Evolutionary conservation across 1,140 invertebrate species (phyloP), one percentile per base, ranked within the genome.

Genomic region (Leucophenga varia): DNA sequence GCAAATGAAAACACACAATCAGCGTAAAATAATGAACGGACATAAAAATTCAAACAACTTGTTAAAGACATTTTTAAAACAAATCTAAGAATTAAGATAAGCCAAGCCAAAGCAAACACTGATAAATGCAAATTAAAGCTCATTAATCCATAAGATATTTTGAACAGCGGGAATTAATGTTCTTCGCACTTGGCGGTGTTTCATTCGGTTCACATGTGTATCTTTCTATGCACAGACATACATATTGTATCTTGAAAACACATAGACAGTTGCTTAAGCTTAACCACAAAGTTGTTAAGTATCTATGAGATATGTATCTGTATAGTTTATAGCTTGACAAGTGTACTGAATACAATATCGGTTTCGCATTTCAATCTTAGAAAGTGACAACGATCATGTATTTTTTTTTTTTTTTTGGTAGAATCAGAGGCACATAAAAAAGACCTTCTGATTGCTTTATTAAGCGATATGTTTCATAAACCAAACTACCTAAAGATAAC

Each of bases 91-190:
- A n/a, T n/a, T n/a, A n/a, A n/a, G n/a, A n/a, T n/a, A n/a, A n/a
- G n/a, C n/a, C n/a, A n/a, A n/a, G n/a, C n/a, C n/a, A n/a, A n/a
- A n/a, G n/a, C n/a, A 34, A 25, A 54, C 43, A 48, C 49, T 47
- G 59, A 58, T 55, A 69, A 69, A 69, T 69, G 64, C 64, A 69
- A 69, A 69, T 64, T 69, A 69, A 64, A 56, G 53, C 64, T 69
- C 61, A 69, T 69, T 69, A 64, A 69, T 61, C 61, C 48, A 40
- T 19, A 44, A 67, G 50, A 59, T 65, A 59, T 61, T 56, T 57
- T 37, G 46, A 50, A 52, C 63, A 57, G 59, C 63, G 63, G 59
- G 61, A 40, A 65, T 61, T 67, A 59, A 65, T 65, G 55, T 57
- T 59, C 45, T 52, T 67, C 53, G 63, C 61, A 61, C 63, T 65